Percentiles rank a stretch among this genome's conserved stretches.
Evolutionary conservation across 2,888 invertebrate species (phyloP).

Genomic region (Plagodis dolabraria): DNA sequence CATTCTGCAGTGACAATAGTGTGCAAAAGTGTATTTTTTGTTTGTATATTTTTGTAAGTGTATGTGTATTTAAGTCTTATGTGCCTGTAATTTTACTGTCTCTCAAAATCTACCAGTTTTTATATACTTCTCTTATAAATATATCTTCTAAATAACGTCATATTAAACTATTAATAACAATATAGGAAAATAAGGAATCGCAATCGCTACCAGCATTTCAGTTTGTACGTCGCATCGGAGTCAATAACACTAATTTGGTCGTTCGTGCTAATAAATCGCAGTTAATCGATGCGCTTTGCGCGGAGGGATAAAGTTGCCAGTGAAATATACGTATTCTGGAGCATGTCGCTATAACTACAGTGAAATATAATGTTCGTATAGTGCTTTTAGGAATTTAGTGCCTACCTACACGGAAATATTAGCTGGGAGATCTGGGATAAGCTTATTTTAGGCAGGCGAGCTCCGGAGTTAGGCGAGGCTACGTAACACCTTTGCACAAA

Average conservation of each 20-base stretch:
- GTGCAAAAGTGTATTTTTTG: too few relatives aligned
- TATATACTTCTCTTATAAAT: too few relatives aligned
- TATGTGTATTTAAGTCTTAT: too few relatives aligned
- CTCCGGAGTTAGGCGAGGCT: conserved; percentile 27
- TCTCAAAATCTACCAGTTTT: too few relatives aligned
- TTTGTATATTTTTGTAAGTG: too few relatives aligned
- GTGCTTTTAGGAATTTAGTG: conserved; percentile 10
- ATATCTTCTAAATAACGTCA: too few relatives aligned
- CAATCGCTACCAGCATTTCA: background rate
- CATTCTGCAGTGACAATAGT: too few relatives aligned
- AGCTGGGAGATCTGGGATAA: conserved; percentile 28
- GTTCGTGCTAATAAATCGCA: conserved; percentile 27
- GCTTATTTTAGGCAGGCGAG: conserved; percentile 19
- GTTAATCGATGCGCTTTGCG: conserved; percentile 28
- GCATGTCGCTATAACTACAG: background rate
- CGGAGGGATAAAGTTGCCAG: conserved; percentile 25
- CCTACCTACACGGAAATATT: conserved; percentile 12
- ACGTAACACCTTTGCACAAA: conserved; percentile 41
- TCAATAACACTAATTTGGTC: conserved; percentile 30
- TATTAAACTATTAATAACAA: too few relatives aligned
- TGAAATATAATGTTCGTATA: conserved; percentile 3
- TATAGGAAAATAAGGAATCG: too few relatives aligned
- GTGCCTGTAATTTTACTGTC: too few relatives aligned
- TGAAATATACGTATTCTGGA: conserved; percentile 14
- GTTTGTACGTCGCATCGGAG: conserved; percentile 14